Conservation (phyloP, 2,888 invertebrate genomes). For the Stomorhina lunata region DNA sequence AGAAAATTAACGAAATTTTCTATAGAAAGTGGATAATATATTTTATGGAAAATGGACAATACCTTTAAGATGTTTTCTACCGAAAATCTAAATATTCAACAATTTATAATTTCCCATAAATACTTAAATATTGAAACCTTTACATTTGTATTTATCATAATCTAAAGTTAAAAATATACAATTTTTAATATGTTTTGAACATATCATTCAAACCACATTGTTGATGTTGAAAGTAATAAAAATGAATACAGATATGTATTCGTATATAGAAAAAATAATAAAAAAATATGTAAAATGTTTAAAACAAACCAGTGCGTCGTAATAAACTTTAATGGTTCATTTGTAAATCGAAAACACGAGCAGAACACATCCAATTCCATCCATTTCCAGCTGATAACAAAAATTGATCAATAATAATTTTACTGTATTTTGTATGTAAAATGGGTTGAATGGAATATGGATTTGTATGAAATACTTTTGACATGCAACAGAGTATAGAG, state of each 20-base stretch:
- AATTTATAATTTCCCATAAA: too few relatives aligned
- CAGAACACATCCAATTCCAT: neutral
- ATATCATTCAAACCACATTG: neutral
- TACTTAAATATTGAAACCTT: neutral
- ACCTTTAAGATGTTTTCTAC: too few relatives aligned
- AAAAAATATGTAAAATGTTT: constrained; percentile 12
- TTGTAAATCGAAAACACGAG: neutral
- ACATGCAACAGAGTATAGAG: neutral
- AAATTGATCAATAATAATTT: constrained; percentile 26
- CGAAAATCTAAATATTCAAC: too few relatives aligned
- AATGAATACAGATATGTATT: neutral
- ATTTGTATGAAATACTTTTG: neutral
- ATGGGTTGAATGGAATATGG: neutral
- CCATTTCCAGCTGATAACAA: constrained; percentile 31
- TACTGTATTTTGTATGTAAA: constrained; percentile 15
- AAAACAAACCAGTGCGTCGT: constrained; percentile 19
- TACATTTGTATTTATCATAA: neutral
- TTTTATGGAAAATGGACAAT: too few relatives aligned
- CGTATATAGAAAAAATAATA: neutral
- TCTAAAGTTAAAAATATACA: neutral
- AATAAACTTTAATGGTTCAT: constrained; percentile 40
- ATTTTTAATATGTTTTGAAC: neutral
- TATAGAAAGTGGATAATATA: too few relatives aligned
- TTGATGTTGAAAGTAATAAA: neutral
- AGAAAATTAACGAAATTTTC: too few relatives aligned